Evolutionary conservation across 2,797 vertebrate species (phyloP), one percentile per base, ranked within the genome.

Genomic region (Calcarius lapponicus): DNA sequence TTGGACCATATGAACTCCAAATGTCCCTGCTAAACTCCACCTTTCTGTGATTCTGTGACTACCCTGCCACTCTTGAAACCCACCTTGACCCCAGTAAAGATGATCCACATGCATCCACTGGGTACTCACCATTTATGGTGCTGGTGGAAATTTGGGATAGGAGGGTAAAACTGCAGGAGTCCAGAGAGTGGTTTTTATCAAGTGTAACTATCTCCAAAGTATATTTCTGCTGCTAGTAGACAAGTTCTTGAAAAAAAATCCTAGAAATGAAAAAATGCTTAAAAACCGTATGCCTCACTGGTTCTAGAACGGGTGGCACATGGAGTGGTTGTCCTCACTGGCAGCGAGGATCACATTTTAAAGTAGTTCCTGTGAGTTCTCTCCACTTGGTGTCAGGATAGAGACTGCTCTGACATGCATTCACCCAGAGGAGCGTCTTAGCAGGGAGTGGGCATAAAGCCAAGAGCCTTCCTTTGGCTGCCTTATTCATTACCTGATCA

Each of bases 351-450:
- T 64, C 48, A 18, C 10, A 15, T 73, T 90, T 86, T 72, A 61
- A 54, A 90, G 40, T 43, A 80, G 79, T 22, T 61, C 1, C 5
- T 82, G 53, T 91, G 74, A 91, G 20, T 31, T 86, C 48, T 80
- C 48, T 94, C 92, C 93, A 71, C 93, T 91, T 96, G 94, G 88
- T 95, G 93, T 97, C 96, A 95, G 95, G 67, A 54, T 71, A 80
- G 88, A 95, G 80, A 38, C 71, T 94, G 57, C 42, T 94, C 28
- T 80, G 69, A 80, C 36, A 24, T 13, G 24, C 1, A 1, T 58
- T 88, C 56, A 51, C 9, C n/a, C 42, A 32, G 56, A 66, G 29
- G 17, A 85, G 16, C 32, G 57, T 78, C 45, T 48, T 71, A 82
- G 76, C 17, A 75, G 40, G 17, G 36, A 60, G 22, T 3, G 19